phyloP scores from a whole-genome alignment of 92 coral and sea anemone genomes.

The Bergia puertoricense region DNA sequence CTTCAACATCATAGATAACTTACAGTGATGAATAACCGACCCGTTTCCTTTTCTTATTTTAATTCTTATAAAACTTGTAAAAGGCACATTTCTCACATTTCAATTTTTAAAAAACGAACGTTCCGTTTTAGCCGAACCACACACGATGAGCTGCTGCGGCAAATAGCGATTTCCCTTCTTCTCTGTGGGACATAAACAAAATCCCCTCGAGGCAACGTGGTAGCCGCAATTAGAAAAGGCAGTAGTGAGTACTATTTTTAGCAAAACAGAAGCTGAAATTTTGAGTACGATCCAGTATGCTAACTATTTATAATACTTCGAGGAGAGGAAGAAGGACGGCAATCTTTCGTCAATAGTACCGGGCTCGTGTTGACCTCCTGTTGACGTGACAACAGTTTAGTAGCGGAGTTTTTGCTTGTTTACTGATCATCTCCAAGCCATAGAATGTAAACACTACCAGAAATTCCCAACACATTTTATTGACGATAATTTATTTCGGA shows the following conservation, averaged over 20 bases:
- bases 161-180: not conserved
- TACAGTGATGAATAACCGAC: too few species aligned
- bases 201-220: not conserved
- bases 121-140: not conserved
- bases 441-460: not conserved
- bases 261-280: not conserved
- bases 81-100: not conserved
- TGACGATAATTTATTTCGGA: not conserved
- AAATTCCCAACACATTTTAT: not conserved
- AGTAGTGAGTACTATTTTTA: not conserved
- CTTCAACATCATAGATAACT: too few species aligned
- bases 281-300: not conserved
- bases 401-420: not conserved
- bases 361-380: not conserved
- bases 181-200: not conserved
- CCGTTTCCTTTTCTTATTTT: not conserved
- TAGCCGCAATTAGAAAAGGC: not conserved
- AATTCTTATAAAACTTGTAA: not conserved
- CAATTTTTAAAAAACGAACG: not conserved
- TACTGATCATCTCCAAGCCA: not conserved
- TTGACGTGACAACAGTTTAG: not conserved
- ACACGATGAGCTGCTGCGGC: not conserved
- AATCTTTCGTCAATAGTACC: not conserved
- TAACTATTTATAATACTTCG: conserved; percentile 1
- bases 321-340: not conserved